A percentile compares a stretch with the other conserved stretches of the same genome.
These are phyloP conservation scores for Oryzias celebensis DNA, from an alignment of 2,113 vertebrate species.

Conservation along the genomic window DNA sequence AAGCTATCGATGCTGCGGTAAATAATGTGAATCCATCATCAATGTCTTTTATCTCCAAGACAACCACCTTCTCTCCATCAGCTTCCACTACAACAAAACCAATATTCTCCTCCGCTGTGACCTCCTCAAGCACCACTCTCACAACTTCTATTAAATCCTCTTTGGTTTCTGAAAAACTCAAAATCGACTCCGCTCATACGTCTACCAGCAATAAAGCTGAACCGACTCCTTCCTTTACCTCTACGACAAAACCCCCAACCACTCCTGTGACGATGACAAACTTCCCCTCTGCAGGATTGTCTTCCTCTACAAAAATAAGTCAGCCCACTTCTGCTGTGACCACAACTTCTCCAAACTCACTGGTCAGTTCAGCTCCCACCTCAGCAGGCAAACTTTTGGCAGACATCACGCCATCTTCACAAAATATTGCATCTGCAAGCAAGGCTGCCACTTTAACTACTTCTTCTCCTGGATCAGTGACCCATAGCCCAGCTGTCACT, in stretches of 20 bases:
- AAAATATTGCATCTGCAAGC: conserved; percentile 34
- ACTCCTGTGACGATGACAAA: conserved; percentile 20
- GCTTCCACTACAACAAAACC: conserved; percentile 29
- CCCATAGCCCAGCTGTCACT: conserved; percentile 21
- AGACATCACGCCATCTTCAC: conserved; percentile 19
- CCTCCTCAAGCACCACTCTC: conserved; percentile 46
- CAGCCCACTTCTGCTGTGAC: conserved; percentile 24
- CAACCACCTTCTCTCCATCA: conserved; percentile 15
- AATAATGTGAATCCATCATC: conserved; percentile 37
- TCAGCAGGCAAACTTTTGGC: conserved; percentile 39
- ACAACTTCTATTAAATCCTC: conserved; percentile 56
- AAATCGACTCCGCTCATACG: conserved; percentile 28
- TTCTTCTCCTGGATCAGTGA: conserved; percentile 17
- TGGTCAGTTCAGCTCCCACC: conserved; percentile 22
- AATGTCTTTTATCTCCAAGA: conserved; percentile 45
- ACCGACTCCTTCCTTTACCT: conserved; percentile 17
- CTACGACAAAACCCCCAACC: conserved; percentile 41
- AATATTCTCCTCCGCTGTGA: conserved; percentile 17
- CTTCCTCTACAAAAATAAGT: conserved; percentile 27
- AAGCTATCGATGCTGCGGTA: conserved; percentile 61
- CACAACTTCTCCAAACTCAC: conserved; percentile 25
- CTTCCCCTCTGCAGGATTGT: conserved; percentile 31
- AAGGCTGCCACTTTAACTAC: conserved; percentile 32
- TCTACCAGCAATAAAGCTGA: conserved; percentile 23
- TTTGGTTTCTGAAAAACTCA: conserved; percentile 41